Percentiles rank a stretch among this genome's conserved stretches.
phyloP scores from a whole-genome alignment of 2,113 vertebrate species.

The Galbula dea region DNA sequence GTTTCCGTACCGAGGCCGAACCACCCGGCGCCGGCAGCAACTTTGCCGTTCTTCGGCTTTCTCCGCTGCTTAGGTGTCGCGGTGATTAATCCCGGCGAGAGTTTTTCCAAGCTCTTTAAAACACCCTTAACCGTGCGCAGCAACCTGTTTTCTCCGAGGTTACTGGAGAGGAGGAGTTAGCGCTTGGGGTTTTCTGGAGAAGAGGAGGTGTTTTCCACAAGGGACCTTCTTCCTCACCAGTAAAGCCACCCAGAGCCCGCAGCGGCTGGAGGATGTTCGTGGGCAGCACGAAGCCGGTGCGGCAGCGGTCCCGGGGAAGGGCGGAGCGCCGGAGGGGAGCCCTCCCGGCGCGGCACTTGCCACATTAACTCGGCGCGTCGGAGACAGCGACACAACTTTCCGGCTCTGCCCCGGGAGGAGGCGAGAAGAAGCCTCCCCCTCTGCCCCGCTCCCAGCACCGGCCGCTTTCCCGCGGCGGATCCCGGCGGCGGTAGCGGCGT shows the following conservation, averaged over 20 bases:
- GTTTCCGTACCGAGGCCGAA: background rate
- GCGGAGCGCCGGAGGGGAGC: constrained; percentile 42
- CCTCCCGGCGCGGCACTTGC: constrained; percentile 15
- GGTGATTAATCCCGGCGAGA: background rate
- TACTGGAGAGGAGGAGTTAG: background rate
- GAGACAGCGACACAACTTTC: constrained; percentile 64
- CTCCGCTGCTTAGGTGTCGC: background rate
- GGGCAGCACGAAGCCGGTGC: background rate
- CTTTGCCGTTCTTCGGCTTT: background rate
- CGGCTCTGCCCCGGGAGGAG: background rate
- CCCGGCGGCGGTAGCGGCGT: background rate
- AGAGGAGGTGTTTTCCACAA: background rate
- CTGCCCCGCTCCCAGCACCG: background rate
- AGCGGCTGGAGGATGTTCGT: constrained; percentile 5
- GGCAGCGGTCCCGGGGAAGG: constrained; percentile 43
- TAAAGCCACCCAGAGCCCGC: background rate
- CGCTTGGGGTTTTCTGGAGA: background rate
- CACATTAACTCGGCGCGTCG: constrained; percentile 28
- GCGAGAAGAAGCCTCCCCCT: background rate
- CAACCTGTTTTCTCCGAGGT: constrained; percentile 37
- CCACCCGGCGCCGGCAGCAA: background rate
- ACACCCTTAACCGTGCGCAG: background rate
- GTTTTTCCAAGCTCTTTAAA: constrained; percentile 15
- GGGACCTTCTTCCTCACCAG: background rate
- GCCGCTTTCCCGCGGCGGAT: background rate